Base-by-base conservation (phyloP, 2,797 vertebrate genomes). In the Otolemur crassicaudatus region DNA sequence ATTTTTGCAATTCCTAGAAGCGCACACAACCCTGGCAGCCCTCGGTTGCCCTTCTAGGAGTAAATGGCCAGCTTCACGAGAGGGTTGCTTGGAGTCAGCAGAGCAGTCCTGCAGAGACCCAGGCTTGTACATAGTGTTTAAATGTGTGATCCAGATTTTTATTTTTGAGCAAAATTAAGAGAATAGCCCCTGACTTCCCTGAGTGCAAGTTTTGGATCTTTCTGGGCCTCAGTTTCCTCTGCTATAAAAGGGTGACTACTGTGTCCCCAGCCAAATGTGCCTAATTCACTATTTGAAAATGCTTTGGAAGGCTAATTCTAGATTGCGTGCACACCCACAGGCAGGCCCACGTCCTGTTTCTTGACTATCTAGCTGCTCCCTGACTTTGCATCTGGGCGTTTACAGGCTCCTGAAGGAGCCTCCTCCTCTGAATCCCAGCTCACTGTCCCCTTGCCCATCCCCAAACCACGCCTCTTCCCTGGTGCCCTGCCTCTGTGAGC, bases 251-350 rank as follows among this genome's bases (percentile, higher is more conserved):
- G 20, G 43, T 8, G 23, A 31, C 43, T 20, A 77, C 9, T 12
- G n/a, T 69, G 20, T 86, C 11, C 53, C 53, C 40, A 49, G 5
- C 14, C 29, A 34, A 31, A 76, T 77, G 37, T 53, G 58, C 12
- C 60, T 80, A 34, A 17, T 82, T 87, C 31, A 73, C 65, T 84
- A 46, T 67, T 60, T 17, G 49, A 43, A 91, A 95, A 81, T 49
- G 8, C 37, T 67, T 63, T 56, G 25, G 37, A 87, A 90, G 58
- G n/a, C 14, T 73, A 56, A 43, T 49, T 87, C 31, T 37, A 31
- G 75, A 53, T 27, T 65, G 58, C 76, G 56, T 31, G 6, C 16
- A 31, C 63, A 70, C 37, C 70, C 65, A 56, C 1, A 37, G 22
- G 22, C 5, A 46, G 53, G 9, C 46, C n/a, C 61, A 43, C 31